Evolutionary conservation across 37 sponge, comb jelly and placozoan genomes (phyloP).

Genomic region (Axinella damicornis): DNA sequence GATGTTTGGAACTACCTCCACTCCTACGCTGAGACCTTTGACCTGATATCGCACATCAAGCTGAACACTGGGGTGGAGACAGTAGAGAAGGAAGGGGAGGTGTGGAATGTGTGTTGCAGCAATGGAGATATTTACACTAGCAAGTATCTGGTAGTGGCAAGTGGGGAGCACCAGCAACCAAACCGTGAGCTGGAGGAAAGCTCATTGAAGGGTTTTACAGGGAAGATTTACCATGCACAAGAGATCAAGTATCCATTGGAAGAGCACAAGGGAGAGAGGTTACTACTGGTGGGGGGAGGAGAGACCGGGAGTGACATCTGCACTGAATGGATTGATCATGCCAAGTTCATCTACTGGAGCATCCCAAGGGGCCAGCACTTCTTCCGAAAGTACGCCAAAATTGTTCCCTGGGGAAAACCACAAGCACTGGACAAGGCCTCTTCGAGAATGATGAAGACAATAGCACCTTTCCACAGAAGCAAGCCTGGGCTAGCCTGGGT

Average conservation of each 20-base stretch:
- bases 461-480: conserved; percentile 68
- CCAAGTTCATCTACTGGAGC: conserved; percentile 84
- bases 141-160: conserved; percentile 62
- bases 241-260: conserved; percentile 64
- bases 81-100: conserved; percentile 52
- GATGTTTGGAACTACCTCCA: conserved; percentile 77
- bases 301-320: conserved; percentile 92
- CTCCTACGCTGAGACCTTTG: conserved; percentile 72
- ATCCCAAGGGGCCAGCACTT: conserved; percentile 90
- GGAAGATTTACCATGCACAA: conserved; percentile 68
- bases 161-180: conserved; percentile 53
- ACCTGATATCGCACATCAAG: conserved; percentile 76
- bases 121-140: conserved; percentile 57
- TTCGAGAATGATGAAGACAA: conserved; percentile 61
- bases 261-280: conserved; percentile 59
- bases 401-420: conserved; percentile 79
- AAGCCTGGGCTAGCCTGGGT: conserved; percentile 88
- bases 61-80: conserved; percentile 64
- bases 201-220: conserved; percentile 58
- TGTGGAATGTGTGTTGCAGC: conserved; percentile 52
- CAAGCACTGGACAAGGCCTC: conserved; percentile 88
- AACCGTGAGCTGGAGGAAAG: conserved; percentile 50
- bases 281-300: conserved; percentile 91
- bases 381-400: conserved; percentile 77
- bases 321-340: conserved; percentile 74